Percentiles rank a stretch among this genome's conserved stretches.
Conservation (phyloP, 2,888 invertebrate genomes). For the Drosophila robusta region DNA sequence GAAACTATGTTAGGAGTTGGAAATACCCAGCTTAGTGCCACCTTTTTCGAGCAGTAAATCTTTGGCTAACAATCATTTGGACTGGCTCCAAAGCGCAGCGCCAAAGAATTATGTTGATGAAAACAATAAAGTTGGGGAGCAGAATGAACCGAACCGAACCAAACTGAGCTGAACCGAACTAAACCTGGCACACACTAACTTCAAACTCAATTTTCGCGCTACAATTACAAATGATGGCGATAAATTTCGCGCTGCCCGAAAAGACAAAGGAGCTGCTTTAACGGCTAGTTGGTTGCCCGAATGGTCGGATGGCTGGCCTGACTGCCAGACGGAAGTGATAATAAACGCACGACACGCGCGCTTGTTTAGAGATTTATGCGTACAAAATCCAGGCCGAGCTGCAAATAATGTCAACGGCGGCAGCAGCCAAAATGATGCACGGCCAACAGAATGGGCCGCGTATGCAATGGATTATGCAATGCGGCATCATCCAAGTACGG, state of each 20-base stretch:
- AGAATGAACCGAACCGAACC: constrained; percentile 21
- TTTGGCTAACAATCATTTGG: constrained; percentile 75
- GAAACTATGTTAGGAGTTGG: constrained; percentile 58
- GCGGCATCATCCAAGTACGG: constrained; percentile 6
- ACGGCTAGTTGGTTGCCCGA: constrained; percentile 31
- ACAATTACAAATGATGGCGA: constrained; percentile 83
- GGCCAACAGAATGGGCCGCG: constrained; percentile 39
- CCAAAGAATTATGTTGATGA: constrained; percentile 78
- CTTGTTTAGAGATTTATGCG: constrained; percentile 79
- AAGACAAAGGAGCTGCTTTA: constrained; percentile 69
- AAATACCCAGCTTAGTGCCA: constrained; percentile 70
- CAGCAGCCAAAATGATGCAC: constrained; percentile 74
- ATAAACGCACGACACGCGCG: constrained; percentile 80
- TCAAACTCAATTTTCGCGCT: constrained; percentile 80
- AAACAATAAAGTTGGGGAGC: constrained; percentile 67
- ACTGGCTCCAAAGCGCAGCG: constrained; percentile 68
- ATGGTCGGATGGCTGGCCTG: constrained; percentile 1
- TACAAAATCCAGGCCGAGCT: constrained; percentile 63
- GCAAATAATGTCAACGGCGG: constrained; percentile 73
- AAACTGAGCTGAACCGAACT: constrained; percentile 5
- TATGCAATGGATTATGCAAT: constrained; percentile 59
- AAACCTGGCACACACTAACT: constrained; percentile 45
- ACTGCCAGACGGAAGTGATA: constrained; percentile 70
- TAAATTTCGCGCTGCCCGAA: constrained; percentile 70
- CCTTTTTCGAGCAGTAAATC: constrained; percentile 68